A percentile compares a stretch with the other conserved stretches of the same genome.
Conservation (phyloP, 2,113 vertebrate species). For the Castor canadensis region DNA sequence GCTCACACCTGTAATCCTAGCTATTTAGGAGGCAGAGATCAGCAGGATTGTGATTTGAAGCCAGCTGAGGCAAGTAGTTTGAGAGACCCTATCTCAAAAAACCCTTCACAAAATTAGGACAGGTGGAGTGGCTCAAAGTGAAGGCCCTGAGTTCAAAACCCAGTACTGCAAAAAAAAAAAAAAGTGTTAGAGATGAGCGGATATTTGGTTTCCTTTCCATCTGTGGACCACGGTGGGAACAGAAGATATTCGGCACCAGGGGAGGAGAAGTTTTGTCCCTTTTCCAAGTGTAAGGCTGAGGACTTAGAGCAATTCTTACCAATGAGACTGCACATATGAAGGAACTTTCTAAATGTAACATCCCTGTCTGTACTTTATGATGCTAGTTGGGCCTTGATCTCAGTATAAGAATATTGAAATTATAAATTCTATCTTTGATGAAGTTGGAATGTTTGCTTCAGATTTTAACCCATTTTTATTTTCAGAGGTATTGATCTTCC, state of each 20-base stretch:
- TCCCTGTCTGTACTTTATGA: background rate
- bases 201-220: background rate
- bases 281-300: background rate
- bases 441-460: constrained; percentile 37
- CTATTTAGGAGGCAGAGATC: background rate
- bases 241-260: background rate
- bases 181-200: background rate
- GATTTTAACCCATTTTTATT: constrained; percentile 20
- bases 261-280: too few relatives aligned
- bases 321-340: background rate
- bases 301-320: background rate
- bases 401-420: background rate
- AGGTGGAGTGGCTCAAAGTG: too few relatives aligned
- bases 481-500: background rate
- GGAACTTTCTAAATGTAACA: background rate
- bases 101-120: too few relatives aligned
- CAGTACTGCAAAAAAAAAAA: too few relatives aligned
- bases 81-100: too few relatives aligned
- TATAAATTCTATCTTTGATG: constrained; percentile 1
- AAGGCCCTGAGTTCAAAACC: too few relatives aligned
- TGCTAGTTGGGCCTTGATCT: background rate
- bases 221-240: background rate
- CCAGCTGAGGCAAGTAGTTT: too few relatives aligned
- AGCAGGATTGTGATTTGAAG: too few relatives aligned
- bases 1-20: too few relatives aligned